Percentiles rank a stretch among this genome's conserved stretches.
Evolutionary conservation across 2,797 vertebrate species (phyloP).

Genomic region (Meriones psammophilus): DNA sequence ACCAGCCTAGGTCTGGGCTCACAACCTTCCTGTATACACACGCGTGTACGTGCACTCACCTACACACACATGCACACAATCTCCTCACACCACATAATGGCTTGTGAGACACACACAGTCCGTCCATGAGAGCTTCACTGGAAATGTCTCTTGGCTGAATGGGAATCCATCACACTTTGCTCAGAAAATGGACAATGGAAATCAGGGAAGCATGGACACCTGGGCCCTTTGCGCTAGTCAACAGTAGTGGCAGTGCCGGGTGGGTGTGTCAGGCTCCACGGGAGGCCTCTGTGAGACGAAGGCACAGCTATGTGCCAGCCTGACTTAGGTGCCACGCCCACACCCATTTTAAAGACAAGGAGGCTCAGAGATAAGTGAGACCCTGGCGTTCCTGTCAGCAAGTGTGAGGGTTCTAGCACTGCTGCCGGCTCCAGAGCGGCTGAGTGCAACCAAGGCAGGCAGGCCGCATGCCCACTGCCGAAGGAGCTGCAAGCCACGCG

Average conservation of each 20-base stretch:
- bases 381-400: not conserved
- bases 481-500: rapidly evolving
- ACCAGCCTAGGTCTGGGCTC: not conserved
- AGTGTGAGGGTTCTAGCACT: not conserved
- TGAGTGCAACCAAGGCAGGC: rapidly evolving
- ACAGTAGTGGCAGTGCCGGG: rapidly evolving
- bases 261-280: not conserved
- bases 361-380: not conserved
- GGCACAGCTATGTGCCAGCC: rapidly evolving
- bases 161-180: not conserved
- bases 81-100: not conserved
- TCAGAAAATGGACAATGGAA: not conserved
- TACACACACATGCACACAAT: not conserved
- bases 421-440: rapidly evolving
- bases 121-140: not conserved
- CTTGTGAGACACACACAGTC: not conserved
- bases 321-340: not conserved
- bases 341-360: not conserved
- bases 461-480: rapidly evolving
- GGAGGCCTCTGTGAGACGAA: not conserved
- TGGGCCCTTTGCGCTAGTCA: not conserved
- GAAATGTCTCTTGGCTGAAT: not conserved
- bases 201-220: rapidly evolving
- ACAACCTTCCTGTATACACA: not conserved
- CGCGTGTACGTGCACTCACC: too few species aligned